phyloP scores from a whole-genome alignment of 35 echinoderm and acorn worm species.

The Heliocidaris erythrogramma region DNA sequence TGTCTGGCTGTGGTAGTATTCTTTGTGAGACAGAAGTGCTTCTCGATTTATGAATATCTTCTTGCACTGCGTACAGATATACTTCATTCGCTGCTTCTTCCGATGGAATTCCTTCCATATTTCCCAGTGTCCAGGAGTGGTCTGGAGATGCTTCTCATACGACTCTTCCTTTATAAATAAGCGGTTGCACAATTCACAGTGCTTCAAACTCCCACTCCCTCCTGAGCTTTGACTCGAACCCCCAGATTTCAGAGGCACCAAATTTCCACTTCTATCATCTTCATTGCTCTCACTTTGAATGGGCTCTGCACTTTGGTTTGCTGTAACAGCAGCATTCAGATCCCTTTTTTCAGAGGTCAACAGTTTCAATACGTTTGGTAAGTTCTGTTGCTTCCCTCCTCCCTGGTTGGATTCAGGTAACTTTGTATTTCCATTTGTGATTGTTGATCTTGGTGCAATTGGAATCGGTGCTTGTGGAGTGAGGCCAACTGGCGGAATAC shows the following conservation, averaged over 20 bases:
- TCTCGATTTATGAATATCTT: conserved; percentile 51
- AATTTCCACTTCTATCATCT: not conserved
- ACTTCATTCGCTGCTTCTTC: conserved; percentile 49
- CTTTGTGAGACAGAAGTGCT: conserved; percentile 36
- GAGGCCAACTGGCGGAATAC: not conserved
- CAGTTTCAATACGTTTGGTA: not conserved
- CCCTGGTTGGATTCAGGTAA: not conserved
- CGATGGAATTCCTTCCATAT: conserved; percentile 28
- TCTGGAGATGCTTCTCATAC: conserved; percentile 56
- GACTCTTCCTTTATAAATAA: conserved; percentile 67
- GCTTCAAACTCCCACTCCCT: conserved; percentile 38
- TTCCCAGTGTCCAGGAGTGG: conserved; percentile 33
- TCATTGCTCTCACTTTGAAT: not conserved
- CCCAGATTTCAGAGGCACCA: not conserved
- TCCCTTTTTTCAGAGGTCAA: not conserved
- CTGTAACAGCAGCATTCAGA: not conserved
- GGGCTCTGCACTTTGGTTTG: not conserved
- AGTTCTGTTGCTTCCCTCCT: not conserved
- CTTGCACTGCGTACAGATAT: conserved; percentile 51
- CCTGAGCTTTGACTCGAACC: not conserved
- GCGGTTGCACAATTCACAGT: conserved; percentile 42
- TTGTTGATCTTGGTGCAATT: not conserved
- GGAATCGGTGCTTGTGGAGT: not conserved
- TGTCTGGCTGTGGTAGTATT: conserved; percentile 30
- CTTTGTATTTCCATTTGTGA: not conserved